Conservation (phyloP, 2,797 vertebrate genomes). For the Acanthurus tractus region DNA sequence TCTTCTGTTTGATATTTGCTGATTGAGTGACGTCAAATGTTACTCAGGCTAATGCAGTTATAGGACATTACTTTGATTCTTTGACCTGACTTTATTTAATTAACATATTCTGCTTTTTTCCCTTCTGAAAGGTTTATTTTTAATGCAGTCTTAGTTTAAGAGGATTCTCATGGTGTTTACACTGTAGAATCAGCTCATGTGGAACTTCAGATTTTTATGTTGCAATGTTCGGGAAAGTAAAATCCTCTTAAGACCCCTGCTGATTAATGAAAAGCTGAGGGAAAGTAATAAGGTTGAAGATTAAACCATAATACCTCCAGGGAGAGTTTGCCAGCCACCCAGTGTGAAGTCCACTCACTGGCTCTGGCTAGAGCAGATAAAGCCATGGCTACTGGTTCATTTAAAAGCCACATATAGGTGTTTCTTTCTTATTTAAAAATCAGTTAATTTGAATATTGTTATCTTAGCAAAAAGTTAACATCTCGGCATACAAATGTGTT, state of each 20-base stretch:
- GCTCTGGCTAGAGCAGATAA: constrained; percentile 22
- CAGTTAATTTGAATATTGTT: neutral
- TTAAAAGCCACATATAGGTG: neutral
- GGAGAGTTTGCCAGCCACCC: constrained; percentile 27
- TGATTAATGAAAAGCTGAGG: constrained; percentile 66
- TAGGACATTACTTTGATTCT: neutral
- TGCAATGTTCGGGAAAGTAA: constrained; percentile 39
- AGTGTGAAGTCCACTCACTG: constrained; percentile 42
- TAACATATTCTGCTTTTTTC: neutral
- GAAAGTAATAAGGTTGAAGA: constrained; percentile 65
- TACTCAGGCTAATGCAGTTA: neutral
- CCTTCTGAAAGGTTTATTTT: constrained; percentile 1
- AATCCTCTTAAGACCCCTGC: constrained; percentile 60
- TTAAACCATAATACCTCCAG: constrained; percentile 60
- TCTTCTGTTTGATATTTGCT: neutral
- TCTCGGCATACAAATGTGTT: neutral
- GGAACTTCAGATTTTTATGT: constrained; percentile 32
- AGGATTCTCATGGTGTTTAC: constrained; percentile 23
- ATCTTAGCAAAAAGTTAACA: neutral
- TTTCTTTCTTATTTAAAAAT: neutral
- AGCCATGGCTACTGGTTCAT: constrained; percentile 21
- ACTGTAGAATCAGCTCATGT: constrained; percentile 35
- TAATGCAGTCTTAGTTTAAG: constrained; percentile 8
- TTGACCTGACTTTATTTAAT: neutral
- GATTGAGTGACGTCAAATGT: neutral